These are phyloP conservation scores for Candoia aspera DNA, from an alignment of 2,113 vertebrate species.

Conservation along the genomic window DNA sequence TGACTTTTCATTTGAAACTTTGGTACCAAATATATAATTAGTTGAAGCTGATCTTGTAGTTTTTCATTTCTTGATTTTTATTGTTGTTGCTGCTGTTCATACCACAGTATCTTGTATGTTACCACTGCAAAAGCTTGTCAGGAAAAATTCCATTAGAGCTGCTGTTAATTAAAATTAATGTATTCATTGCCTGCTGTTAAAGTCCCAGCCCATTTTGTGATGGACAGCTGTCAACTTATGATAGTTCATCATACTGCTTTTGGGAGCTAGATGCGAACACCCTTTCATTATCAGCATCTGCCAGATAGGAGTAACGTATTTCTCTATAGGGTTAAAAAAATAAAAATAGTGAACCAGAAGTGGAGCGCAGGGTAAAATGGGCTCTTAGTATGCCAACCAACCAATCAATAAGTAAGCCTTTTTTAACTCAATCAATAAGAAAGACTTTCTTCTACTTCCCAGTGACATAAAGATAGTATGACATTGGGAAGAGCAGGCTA, in stretches of 20 bases:
- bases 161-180: slow-evolving; percentile 10
- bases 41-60: neutral
- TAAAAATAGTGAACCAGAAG: neutral
- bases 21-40: neutral
- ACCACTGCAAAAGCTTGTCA: neutral
- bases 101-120: neutral
- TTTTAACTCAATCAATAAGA: neutral
- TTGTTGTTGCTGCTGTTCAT: neutral
- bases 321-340: slow-evolving; percentile 20
- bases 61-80: neutral
- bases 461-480: neutral
- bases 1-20: neutral
- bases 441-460: neutral
- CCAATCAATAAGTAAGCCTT: neutral
- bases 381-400: neutral
- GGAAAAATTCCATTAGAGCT: neutral
- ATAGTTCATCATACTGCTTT: slow-evolving; percentile 5
- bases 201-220: neutral
- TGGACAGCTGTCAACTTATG: neutral
- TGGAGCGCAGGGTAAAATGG: slow-evolving; percentile 19
- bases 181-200: slow-evolving; percentile 19
- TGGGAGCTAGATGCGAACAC: slow-evolving; percentile 9
- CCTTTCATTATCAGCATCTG: slow-evolving; percentile 13
- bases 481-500: neutral
- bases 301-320: slow-evolving; percentile 21